Conservation (phyloP, 2,888 invertebrate species). For the Phasia obesa region DNA sequence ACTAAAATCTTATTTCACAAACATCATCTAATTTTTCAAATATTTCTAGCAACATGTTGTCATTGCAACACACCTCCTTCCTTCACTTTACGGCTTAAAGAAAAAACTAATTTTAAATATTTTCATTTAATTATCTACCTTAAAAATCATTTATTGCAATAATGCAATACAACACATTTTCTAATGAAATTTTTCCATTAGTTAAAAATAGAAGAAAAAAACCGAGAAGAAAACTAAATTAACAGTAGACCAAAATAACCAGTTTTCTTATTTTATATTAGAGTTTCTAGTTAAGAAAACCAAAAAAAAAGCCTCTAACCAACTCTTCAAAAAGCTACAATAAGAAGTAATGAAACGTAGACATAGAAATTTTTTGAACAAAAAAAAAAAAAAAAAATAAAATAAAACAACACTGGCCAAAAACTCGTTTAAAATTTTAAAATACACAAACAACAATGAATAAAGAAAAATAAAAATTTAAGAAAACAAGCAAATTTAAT, state of each 20-base stretch:
- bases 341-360: constrained; percentile 53
- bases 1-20: too few relatives aligned
- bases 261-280: constrained; percentile 50
- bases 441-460: constrained; percentile 17
- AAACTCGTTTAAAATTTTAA: constrained; percentile 39
- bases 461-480: constrained; percentile 46
- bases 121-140: constrained; percentile 49
- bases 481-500: constrained; percentile 52
- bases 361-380: constrained; percentile 40
- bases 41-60: constrained; percentile 36
- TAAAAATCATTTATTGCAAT: constrained; percentile 50
- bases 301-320: constrained; percentile 21
- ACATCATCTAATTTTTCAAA: neutral
- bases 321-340: constrained; percentile 37
- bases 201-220: constrained; percentile 61
- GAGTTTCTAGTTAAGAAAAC: constrained; percentile 6
- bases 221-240: constrained; percentile 38
- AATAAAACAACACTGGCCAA: constrained; percentile 5
- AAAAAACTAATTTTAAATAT: constrained; percentile 49
- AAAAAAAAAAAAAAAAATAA: constrained; percentile 50
- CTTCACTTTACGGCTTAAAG: constrained; percentile 1
- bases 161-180: constrained; percentile 60
- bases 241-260: constrained; percentile 70
- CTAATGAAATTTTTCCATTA: constrained; percentile 65
- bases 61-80: constrained; percentile 25